Conservation (phyloP, 2,888 invertebrate genomes). For the Ypsolopha scabrella region DNA sequence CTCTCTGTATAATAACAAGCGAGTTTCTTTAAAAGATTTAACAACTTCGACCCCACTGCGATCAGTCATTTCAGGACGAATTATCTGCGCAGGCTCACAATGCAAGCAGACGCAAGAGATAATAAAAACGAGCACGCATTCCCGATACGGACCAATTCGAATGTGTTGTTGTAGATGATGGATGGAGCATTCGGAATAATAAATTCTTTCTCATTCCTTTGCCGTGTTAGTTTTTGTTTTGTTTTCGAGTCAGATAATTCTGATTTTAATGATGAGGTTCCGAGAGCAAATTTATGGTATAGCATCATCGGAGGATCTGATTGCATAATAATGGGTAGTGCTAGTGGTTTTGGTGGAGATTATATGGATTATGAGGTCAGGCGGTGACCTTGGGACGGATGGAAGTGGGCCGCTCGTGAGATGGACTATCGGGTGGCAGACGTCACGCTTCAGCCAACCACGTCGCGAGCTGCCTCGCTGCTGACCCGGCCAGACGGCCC, state of each 20-base stretch:
- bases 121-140: slow-evolving; percentile 12
- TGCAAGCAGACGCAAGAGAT: slow-evolving; percentile 1
- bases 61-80: slow-evolving; percentile 1
- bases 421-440: slow-evolving; percentile 66
- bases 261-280: slow-evolving; percentile 1
- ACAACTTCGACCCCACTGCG: background rate
- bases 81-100: slow-evolving; percentile 1
- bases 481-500: background rate
- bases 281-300: background rate
- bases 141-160: slow-evolving; percentile 13
- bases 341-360: background rate
- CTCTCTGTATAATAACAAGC: background rate
- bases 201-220: slow-evolving; percentile 12
- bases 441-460: slow-evolving; percentile 54
- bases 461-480: slow-evolving; percentile 20
- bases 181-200: slow-evolving; percentile 14
- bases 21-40: background rate
- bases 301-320: background rate
- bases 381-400: slow-evolving; percentile 53
- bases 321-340: background rate
- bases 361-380: slow-evolving; percentile 50
- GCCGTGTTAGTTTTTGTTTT: slow-evolving; percentile 8
- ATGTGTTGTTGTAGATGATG: slow-evolving; percentile 15
- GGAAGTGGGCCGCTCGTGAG: slow-evolving; percentile 66
- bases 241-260: background rate